A percentile compares a stretch with the other conserved stretches of the same genome.
phyloP scores from a whole-genome alignment of 2,888 invertebrate species.

The Calephelis perditalis region DNA sequence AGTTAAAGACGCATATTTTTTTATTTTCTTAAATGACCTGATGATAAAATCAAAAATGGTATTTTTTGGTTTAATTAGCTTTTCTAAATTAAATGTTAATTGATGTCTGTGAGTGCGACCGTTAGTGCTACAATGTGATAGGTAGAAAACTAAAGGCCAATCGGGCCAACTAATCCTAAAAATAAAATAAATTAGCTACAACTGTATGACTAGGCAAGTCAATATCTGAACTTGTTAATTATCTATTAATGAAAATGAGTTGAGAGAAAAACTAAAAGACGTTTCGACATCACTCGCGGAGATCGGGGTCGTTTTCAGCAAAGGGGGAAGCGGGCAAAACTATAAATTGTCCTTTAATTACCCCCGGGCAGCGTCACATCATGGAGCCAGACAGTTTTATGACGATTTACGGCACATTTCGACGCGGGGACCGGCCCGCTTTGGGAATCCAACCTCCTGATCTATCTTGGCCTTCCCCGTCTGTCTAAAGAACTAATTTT shows the following conservation, averaged over 20 bases:
- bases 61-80: too few species aligned
- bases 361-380: conserved; percentile 83
- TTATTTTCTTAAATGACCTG: too few species aligned
- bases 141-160: too few species aligned
- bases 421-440: conserved; percentile 58
- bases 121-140: too few species aligned
- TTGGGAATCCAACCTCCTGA: conserved; percentile 61
- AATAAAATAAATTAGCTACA: too few species aligned
- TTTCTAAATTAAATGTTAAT: too few species aligned
- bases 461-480: conserved; percentile 36
- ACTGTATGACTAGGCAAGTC: neutral
- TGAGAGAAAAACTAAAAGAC: conserved; percentile 41
- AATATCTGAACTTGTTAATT: conserved; percentile 1
- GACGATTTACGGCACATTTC: conserved; percentile 78
- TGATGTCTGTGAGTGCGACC: too few species aligned
- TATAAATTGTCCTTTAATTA: conserved; percentile 80
- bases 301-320: conserved; percentile 42
- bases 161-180: too few species aligned
- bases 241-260: conserved; percentile 30
- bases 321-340: conserved; percentile 62
- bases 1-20: too few species aligned
- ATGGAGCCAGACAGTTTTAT: conserved; percentile 86
- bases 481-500: conserved; percentile 22
- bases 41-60: too few species aligned
- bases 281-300: conserved; percentile 49